Evolutionary conservation across 2,797 vertebrate species (phyloP).

Genomic region (Parauchenoglanis ngamensis): DNA sequence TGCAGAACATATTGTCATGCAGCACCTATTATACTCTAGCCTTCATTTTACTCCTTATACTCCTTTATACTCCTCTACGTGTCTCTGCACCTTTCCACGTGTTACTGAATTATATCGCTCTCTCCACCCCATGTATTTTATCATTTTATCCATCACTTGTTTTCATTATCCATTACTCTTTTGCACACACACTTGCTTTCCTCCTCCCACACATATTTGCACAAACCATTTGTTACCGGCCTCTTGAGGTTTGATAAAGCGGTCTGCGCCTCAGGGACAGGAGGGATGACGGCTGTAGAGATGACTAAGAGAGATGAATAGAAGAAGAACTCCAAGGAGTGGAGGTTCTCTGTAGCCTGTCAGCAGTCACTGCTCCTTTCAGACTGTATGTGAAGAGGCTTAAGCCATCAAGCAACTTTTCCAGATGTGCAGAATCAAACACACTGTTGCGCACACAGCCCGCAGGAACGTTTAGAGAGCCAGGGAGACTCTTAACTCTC

Average conservation of each 20-base stretch:
- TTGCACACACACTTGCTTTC: neutral
- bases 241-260: conserved; percentile 56
- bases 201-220: conserved; percentile 23
- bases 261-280: conserved; percentile 38
- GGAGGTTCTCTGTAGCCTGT: conserved; percentile 54
- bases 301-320: conserved; percentile 8
- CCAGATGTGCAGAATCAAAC: conserved; percentile 61
- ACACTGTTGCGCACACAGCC: conserved; percentile 34
- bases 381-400: conserved; percentile 51
- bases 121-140: conserved; percentile 8
- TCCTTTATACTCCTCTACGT: neutral
- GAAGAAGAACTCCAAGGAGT: conserved; percentile 20
- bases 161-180: conserved; percentile 34
- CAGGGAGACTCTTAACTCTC: conserved; percentile 30
- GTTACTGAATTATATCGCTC: neutral
- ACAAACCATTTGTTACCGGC: conserved; percentile 30
- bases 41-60: conserved; percentile 10
- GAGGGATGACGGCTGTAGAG: conserved; percentile 11
- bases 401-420: conserved; percentile 52
- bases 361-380: conserved; percentile 55
- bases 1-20: conserved; percentile 53
- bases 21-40: conserved; percentile 23
- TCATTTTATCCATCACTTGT: conserved; percentile 21
- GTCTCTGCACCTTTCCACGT: neutral
- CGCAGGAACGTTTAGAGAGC: conserved; percentile 42